Percentiles rank a stretch among this genome's conserved stretches.
Evolutionary conservation across 2,888 invertebrate species (phyloP).

Genomic region (Marasmarcha lunaedactyla): DNA sequence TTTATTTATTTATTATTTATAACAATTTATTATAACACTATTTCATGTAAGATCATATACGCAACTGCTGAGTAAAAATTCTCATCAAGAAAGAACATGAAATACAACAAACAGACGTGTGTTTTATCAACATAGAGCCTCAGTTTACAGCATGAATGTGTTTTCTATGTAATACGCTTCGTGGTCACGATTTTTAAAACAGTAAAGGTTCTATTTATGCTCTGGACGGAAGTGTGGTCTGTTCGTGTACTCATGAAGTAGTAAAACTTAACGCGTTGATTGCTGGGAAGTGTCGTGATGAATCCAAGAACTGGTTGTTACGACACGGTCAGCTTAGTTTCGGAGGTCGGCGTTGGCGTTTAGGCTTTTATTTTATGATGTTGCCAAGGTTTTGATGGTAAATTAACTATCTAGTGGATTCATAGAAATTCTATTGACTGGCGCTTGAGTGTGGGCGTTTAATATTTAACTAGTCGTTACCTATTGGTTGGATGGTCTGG

Average conservation of each 20-base stretch:
- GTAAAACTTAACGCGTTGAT: constrained; percentile 37
- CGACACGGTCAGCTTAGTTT: not conserved
- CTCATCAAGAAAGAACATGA: no score
- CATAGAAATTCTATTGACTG: no score
- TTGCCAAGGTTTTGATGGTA: constrained; percentile 10
- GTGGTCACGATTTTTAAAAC: constrained; percentile 22
- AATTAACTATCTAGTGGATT: not conserved
- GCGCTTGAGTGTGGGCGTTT: no score
- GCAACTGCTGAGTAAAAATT: no score
- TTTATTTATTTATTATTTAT: no score
- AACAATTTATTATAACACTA: no score
- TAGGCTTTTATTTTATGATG: constrained; percentile 13
- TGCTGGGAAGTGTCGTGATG: constrained; percentile 26
- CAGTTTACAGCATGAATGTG: no score
- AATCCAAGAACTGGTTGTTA: constrained; percentile 30
- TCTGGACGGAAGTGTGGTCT: constrained; percentile 38
- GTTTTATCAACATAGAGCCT: no score
- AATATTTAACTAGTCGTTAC: no score
- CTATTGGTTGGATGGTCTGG: no score
- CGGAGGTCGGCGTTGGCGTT: constrained; percentile 24
- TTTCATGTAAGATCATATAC: no score
- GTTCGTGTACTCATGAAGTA: constrained; percentile 31
- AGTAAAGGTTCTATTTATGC: constrained; percentile 30
- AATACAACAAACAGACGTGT: no score
- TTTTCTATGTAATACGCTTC: constrained; percentile 23